Base-by-base conservation (phyloP, 1,140 invertebrate species). In the Heterodera schachtii region DNA sequence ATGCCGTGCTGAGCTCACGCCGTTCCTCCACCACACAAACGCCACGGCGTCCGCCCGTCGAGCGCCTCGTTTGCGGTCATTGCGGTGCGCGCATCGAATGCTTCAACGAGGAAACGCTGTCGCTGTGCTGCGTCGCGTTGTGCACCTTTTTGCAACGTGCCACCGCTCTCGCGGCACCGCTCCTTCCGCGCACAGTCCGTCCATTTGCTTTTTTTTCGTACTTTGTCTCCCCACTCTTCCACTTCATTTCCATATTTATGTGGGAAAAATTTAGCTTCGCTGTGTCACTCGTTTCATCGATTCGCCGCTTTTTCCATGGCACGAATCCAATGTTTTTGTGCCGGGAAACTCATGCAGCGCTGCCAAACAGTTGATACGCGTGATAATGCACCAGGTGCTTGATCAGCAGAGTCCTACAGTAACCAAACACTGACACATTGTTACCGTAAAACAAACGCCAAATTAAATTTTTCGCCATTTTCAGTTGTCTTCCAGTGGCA, bases 81-180 rank as follows among this genome's bases (percentile, higher is more conserved):
- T 93, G 92, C 86, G 90, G 90, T 84, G 95, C 67, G 92, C 66
- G 52, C 13, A 21, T 94, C 84, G 96, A 99, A 91, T 94, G 96
- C 88, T 99, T 98, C 90, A 95, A 94, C 84, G 96, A 99, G 90
- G 96, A 99, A 90, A 97, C 98, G 90, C 92, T 99, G 60, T 96
- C 95, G 1, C 92, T 98, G 44, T 95, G 96, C 88, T 95, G 99
- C 82, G 95, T 98, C 46, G 94, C 95, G 78, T 91, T 98, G 73
- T 95, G 95, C 43, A 98, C 97, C 1, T 98, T 96, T 90, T 95
- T 99, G 81, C 96, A 98, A 90, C 92, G 96, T 67, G 96, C 98
- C 90, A 96, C 97, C 8, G 93, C 93, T 8, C 86, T 98, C 86
- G 96, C 97, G 31, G 96, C 97, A 3, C 94, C 95, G 0, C 91